Conservation (phyloP, 2,888 invertebrate genomes). For the Nymphalis polychloros region DNA sequence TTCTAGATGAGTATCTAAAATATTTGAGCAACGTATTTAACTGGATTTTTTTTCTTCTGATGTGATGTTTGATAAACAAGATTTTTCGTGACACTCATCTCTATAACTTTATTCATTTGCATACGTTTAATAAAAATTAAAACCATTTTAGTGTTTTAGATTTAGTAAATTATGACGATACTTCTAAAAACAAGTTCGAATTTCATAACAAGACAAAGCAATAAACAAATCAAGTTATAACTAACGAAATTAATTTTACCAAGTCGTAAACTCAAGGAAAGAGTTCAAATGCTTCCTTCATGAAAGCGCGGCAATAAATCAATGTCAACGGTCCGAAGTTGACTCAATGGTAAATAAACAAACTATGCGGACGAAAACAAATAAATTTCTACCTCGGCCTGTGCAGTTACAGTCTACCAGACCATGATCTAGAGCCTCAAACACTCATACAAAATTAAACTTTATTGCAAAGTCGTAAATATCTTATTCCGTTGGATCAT, state of each 20-base stretch:
- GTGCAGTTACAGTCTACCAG: conserved; percentile 31
- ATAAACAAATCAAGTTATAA: conserved; percentile 26
- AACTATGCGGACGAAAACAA: conserved; percentile 44
- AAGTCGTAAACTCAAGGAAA: conserved; percentile 33
- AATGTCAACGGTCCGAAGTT: conserved; percentile 41
- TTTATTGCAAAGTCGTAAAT: conserved; percentile 21
- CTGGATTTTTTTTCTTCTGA: too few relatives aligned
- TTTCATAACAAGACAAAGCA: conserved; percentile 25
- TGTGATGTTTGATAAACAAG: too few relatives aligned
- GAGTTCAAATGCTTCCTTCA: conserved; percentile 30
- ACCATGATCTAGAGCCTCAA: conserved; percentile 10
- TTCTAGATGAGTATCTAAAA: too few relatives aligned
- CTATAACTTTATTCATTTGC: too few relatives aligned
- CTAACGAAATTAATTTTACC: conserved; percentile 32
- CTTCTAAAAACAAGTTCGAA: conserved; percentile 8
- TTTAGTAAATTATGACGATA: background rate
- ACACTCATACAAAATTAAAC: conserved; percentile 17
- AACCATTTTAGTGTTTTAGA: background rate
- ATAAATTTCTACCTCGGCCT: conserved; percentile 43
- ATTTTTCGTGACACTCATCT: too few relatives aligned
- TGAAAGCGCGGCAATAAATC: conserved; percentile 40
- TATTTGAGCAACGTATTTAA: too few relatives aligned
- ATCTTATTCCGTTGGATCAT: conserved; percentile 16
- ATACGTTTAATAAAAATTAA: too few relatives aligned
- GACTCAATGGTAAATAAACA: conserved; percentile 43